Evolutionary conservation across 2,888 invertebrate species (phyloP), one percentile per base, ranked within the genome.

Genomic region (Shargacucullia verbasci): DNA sequence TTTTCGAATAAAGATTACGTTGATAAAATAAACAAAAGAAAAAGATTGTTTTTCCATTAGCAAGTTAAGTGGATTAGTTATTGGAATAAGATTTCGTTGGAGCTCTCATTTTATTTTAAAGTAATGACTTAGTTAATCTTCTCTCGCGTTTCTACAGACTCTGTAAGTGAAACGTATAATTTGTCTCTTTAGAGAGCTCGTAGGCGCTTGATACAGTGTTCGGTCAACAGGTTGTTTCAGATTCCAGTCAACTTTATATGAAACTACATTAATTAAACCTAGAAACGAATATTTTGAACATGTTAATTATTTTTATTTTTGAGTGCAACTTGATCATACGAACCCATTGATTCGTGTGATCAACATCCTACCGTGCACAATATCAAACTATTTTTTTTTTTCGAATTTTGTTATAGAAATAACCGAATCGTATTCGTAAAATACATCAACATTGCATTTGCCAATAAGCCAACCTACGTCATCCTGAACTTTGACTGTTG

Each of bases 91-190:
- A 39, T 53, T 67, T 48, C 37, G 6, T 15, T 33, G 12, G 25
- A 39, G 14, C 34, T 13, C 27, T 11, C 12, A 48, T 34, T 60
- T 67, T 61, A 43, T 60, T 53, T 54, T 34, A 57, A 66, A 47
- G 25, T 62, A 67, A 67, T 44, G 29, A 37, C 38, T 55, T 62
- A 33, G 54, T 58, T 68, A 54, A 68, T 68, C 54, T 40, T 38
- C 39, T 14, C 45, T 25, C 11, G 13, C 25, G 40, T 41, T 35
- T 7, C 11, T 45, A 34, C 46, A 15, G 43, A 39, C 7, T 35
- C 12, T 50, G 50, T 54, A 67, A 67, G 52, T 46, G 53, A 62
- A 56, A 58, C 58, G 45, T 54, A 53, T 68, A 68, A 68, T 68
- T 68, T 68, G 50, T 55, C 50, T 45, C 40, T 57, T 49, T 44